A percentile compares a stretch with the other conserved stretches of the same genome.
Conservation (phyloP, 1,140 invertebrate genomes). For the Drosophila oshimai region DNA sequence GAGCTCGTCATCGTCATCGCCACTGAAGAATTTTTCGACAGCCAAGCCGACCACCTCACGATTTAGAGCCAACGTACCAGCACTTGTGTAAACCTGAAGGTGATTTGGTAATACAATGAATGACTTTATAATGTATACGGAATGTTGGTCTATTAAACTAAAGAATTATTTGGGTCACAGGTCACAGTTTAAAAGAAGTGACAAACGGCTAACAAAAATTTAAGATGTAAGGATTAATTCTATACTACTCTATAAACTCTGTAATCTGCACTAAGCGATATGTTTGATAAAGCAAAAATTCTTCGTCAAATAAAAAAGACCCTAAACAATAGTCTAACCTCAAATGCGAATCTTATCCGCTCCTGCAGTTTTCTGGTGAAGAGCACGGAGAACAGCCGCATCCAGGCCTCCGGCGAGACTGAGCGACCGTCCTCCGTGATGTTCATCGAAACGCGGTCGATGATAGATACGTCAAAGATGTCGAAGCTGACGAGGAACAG, state of each 20-base stretch:
- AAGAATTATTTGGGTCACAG: no score
- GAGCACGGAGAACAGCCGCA: constrained; percentile 65
- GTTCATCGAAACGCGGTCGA: constrained; percentile 67
- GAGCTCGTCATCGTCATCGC: constrained; percentile 73
- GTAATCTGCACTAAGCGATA: no score
- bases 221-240: no score
- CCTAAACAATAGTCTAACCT: constrained; percentile 11
- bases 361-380: constrained; percentile 48
- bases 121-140: neutral
- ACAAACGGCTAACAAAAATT: no score
- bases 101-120: neutral
- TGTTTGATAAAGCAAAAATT: no score
- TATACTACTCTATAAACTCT: no score
- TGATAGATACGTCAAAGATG: constrained; percentile 65
- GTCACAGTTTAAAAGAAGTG: no score
- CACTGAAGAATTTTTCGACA: constrained; percentile 67
- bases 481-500: constrained; percentile 65
- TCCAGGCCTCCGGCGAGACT: constrained; percentile 64
- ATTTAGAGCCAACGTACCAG: constrained; percentile 41
- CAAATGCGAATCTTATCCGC: constrained; percentile 60
- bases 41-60: constrained; percentile 65
- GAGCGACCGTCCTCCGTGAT: constrained; percentile 61
- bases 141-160: no score
- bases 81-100: constrained; percentile 62
- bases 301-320: no score